These are phyloP conservation scores for Paratrypauchen microcephalus DNA, from an alignment of 2,797 vertebrate genomes.

Conservation along the genomic window DNA sequence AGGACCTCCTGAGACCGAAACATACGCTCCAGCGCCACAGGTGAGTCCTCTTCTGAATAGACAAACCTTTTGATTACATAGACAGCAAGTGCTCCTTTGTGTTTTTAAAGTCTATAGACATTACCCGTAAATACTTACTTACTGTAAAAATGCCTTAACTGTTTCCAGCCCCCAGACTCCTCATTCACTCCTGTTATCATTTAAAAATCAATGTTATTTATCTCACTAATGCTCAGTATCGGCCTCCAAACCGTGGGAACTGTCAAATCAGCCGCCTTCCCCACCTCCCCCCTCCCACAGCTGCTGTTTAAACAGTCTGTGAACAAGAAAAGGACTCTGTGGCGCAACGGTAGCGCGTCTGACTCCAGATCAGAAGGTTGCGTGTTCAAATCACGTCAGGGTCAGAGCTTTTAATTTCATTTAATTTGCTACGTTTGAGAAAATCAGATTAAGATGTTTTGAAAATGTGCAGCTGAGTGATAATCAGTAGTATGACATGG, in stretches of 20 bases:
- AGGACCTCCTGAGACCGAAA: too few relatives aligned
- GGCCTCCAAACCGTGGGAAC: neutral
- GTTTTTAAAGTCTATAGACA: too few relatives aligned
- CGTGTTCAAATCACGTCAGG: conserved; percentile 35
- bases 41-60: too few relatives aligned
- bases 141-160: too few relatives aligned
- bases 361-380: conserved; percentile 37
- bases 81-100: too few relatives aligned
- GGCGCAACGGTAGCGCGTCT: conserved; percentile 31
- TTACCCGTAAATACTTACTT: too few relatives aligned
- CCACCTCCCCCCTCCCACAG: neutral
- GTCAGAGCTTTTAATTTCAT: conserved; percentile 11
- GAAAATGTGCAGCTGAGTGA: neutral
- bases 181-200: neutral
- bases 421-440: neutral
- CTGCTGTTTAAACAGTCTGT: neutral
- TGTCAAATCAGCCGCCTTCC: neutral
- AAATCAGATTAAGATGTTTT: neutral
- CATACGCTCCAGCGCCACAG: too few relatives aligned
- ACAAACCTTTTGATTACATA: too few relatives aligned
- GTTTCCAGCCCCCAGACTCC: too few relatives aligned
- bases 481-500: too few relatives aligned
- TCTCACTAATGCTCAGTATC: neutral
- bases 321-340: conserved; percentile 21
- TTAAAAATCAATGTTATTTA: neutral